phyloP scores from a whole-genome alignment of 1,140 invertebrate genomes.

The Bathynomus jamesi region DNA sequence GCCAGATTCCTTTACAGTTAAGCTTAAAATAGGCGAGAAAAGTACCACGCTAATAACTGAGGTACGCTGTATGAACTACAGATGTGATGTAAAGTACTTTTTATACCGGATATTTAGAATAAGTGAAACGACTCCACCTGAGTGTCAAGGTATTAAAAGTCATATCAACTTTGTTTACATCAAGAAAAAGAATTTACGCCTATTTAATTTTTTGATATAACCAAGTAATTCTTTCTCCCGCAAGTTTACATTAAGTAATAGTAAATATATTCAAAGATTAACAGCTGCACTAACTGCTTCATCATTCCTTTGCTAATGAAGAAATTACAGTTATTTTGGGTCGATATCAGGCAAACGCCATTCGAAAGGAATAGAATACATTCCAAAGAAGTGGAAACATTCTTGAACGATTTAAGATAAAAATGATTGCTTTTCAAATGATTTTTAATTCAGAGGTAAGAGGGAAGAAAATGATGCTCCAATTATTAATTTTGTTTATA shows the following conservation, averaged over 20 bases:
- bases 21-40: neutral
- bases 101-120: too few relatives aligned
- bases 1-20: neutral
- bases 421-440: neutral
- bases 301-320: neutral
- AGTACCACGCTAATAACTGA: neutral
- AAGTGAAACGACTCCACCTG: too few relatives aligned
- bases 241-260: too few relatives aligned
- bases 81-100: neutral
- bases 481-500: neutral
- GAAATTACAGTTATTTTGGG: neutral
- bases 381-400: neutral
- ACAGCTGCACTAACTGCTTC: too few relatives aligned
- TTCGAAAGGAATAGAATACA: neutral
- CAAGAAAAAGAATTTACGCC: neutral
- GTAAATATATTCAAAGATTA: too few relatives aligned
- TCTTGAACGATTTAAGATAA: too few relatives aligned
- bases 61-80: neutral
- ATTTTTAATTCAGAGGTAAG: neutral
- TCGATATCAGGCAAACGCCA: neutral
- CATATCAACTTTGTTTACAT: neutral
- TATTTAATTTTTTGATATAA: too few relatives aligned
- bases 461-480: too few relatives aligned
- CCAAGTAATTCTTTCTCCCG: too few relatives aligned
- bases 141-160: neutral